Conservation (phyloP, 2,797 vertebrate genomes). For the Agapornis canus region DNA sequence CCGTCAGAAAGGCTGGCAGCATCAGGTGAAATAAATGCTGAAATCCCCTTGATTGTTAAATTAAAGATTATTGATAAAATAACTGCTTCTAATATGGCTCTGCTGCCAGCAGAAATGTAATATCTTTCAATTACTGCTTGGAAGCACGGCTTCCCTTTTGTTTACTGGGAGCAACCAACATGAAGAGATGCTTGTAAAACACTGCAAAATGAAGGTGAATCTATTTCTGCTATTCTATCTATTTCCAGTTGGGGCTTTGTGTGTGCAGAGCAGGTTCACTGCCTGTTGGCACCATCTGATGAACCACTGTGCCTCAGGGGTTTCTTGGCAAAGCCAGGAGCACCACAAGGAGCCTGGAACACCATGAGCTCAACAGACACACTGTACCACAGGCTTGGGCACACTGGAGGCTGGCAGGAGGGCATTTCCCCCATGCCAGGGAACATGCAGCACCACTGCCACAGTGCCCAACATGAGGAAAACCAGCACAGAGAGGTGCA, state of each 20-base stretch:
- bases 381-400: fast-evolving
- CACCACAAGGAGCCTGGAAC: neutral
- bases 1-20: slow-evolving; percentile 28
- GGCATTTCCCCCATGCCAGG: fast-evolving
- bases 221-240: neutral
- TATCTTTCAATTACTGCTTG: slow-evolving; percentile 38
- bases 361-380: neutral
- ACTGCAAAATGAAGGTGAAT: neutral
- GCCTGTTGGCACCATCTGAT: neutral
- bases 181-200: neutral
- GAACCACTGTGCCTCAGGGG: fast-evolving
- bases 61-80: slow-evolving; percentile 58
- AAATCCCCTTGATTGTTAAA: slow-evolving; percentile 66
- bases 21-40: slow-evolving; percentile 40
- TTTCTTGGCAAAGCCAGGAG: neutral
- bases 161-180: slow-evolving; percentile 23
- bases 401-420: neutral
- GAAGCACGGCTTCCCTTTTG: neutral
- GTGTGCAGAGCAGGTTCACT: fast-evolving
- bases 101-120: neutral
- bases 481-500: neutral
- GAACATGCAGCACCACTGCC: fast-evolving
- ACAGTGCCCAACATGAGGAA: neutral
- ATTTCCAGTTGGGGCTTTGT: neutral
- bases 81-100: neutral